Evolutionary conservation across 2,888 invertebrate genomes (phyloP), one percentile per base, ranked within the genome.

Genomic region (Scaptomyza flava): DNA sequence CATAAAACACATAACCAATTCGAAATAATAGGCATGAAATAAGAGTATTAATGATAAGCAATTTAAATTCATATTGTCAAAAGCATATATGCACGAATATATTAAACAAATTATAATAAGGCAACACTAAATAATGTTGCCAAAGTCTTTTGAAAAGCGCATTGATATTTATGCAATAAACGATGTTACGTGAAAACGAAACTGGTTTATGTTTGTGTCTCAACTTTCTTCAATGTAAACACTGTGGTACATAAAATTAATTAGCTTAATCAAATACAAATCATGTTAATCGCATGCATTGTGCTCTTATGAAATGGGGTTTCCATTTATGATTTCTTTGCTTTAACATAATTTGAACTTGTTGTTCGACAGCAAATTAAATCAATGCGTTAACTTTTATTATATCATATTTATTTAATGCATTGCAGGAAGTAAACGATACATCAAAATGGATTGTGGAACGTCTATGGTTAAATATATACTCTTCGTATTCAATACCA

Each of bases 401-500:
- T 45, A 42, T 23, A 41, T 52, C 30, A 51, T 33, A 23, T 47
- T 34, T 4, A 9, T 56, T 69, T 42, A 11, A 36, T 68, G 4
- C 27, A 43, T 61, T 52, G 27, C 60, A 59, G 68, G 42, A 57
- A 67, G 31, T 38, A 7, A 45, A 52, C 30, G 38, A 17, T 34
- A 8, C 20, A 31, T 20, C 92, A 93, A 93, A 90, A 94, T 94
- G 94, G 94, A 94, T 93, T 95, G 95, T 92, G 95, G 95, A 91
- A 95, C 95, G 93, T 94, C 95, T 92, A 94, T 95, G 93, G 94
- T 96, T 91, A 96, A 96, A 93, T 96, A 96, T 92, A 93, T 96
- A 87, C 94, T 96, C 88, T 96, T 96, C 92, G 93, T 96, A 92
- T 96, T 96, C 93, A 96, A 96, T 91, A 92, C 96, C 81, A 83